phyloP scores from a whole-genome alignment of 2,797 vertebrate species.

The Diceros bicornis region DNA sequence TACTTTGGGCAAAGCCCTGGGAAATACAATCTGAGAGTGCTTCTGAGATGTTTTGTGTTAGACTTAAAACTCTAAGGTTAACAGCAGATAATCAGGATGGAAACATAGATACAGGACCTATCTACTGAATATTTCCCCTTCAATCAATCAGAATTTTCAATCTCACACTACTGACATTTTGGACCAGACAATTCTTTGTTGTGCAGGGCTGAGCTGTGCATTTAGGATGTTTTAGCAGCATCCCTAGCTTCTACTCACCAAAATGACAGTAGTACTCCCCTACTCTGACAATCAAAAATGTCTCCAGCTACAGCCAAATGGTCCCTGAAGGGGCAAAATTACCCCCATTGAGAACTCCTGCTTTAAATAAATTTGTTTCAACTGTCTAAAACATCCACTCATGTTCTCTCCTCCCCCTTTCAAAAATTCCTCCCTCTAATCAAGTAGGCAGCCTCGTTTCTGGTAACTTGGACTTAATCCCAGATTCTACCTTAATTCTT shows the following conservation, averaged over 20 bases:
- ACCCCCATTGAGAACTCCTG: not conserved
- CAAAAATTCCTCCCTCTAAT: not conserved
- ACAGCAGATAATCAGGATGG: slow-evolving; percentile 19
- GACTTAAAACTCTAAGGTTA: slow-evolving; percentile 11
- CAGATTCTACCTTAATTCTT: slow-evolving; percentile 32
- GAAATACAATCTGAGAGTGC: not conserved
- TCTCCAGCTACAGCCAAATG: not conserved
- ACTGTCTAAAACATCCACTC: slow-evolving; percentile 9
- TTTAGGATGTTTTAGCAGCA: not conserved
- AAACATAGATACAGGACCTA: not conserved
- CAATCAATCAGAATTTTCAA: not conserved
- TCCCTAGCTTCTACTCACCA: not conserved
- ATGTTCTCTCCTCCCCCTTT: not conserved
- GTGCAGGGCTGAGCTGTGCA: not conserved
- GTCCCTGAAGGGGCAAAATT: not conserved
- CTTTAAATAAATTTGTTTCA: slow-evolving; percentile 42
- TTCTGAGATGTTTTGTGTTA: not conserved
- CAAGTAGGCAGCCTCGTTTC: not conserved
- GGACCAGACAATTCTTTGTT: not conserved
- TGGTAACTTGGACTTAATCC: not conserved
- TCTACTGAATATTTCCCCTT: not conserved
- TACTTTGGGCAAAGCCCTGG: not conserved
- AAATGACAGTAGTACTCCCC: not conserved
- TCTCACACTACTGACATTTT: not conserved
- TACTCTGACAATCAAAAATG: slow-evolving; percentile 31